Evolutionary conservation across 2,113 vertebrate genomes (phyloP).

Genomic region (Gallinago media): DNA sequence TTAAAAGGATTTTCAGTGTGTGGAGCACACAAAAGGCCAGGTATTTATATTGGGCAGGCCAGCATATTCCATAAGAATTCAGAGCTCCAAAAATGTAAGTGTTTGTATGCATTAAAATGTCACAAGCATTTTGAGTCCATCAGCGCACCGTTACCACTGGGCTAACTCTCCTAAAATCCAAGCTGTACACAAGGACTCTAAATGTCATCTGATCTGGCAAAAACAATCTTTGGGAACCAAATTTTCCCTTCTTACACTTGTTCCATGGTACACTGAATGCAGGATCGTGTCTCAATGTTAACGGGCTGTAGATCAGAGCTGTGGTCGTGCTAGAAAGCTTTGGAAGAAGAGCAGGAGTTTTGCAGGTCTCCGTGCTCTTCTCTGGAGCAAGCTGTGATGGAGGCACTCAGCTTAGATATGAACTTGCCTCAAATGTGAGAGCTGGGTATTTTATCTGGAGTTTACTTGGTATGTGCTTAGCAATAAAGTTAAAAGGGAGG

Average conservation of each 20-base stretch:
- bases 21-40: slow-evolving; percentile 19
- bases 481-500: slow-evolving; percentile 47
- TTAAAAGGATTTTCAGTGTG: neutral
- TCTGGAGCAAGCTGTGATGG: neutral
- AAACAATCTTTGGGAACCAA: neutral
- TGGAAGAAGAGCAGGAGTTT: neutral
- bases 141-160: neutral
- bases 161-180: neutral
- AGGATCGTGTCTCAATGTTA: neutral
- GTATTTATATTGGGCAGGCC: neutral
- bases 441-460: neutral
- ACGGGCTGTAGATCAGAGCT: neutral
- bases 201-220: neutral
- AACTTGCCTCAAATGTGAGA: slow-evolving; percentile 12
- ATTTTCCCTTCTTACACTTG: neutral
- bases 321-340: neutral
- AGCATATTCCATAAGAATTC: neutral
- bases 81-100: neutral
- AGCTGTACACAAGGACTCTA: neutral
- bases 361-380: neutral
- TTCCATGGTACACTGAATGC: neutral
- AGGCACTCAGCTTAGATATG: neutral
- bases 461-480: slow-evolving; percentile 24
- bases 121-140: neutral
- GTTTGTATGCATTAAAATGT: neutral